These are phyloP conservation scores for Xenus cinereus DNA, from an alignment of 2,113 vertebrate species.

Conservation along the genomic window DNA sequence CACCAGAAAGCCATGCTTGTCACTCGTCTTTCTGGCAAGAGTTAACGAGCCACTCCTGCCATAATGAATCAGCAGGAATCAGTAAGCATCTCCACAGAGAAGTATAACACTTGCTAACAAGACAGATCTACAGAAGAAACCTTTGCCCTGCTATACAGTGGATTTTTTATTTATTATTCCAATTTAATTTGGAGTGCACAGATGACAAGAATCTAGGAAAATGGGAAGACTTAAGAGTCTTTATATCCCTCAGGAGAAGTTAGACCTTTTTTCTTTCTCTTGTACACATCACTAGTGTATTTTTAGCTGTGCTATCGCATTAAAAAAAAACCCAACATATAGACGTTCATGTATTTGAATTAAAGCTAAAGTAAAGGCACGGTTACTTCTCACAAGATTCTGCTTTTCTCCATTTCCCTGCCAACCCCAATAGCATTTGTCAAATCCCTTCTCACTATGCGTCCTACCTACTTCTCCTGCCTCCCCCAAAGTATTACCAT, in stretches of 20 bases:
- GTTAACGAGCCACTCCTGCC: slow-evolving; percentile 58
- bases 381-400: neutral
- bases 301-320: neutral
- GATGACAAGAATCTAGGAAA: slow-evolving; percentile 43
- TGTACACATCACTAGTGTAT: neutral
- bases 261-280: neutral
- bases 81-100: slow-evolving; percentile 40
- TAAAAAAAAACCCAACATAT: neutral
- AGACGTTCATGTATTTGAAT: neutral
- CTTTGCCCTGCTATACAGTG: neutral
- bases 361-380: neutral
- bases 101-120: slow-evolving; percentile 55
- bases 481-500: neutral
- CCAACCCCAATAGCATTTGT: neutral
- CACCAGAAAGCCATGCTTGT: slow-evolving; percentile 11
- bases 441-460: neutral
- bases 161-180: slow-evolving; percentile 63
- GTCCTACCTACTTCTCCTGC: neutral
- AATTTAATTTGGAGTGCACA: slow-evolving; percentile 41
- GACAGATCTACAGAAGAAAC: slow-evolving; percentile 60
- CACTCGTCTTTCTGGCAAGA: slow-evolving; percentile 7
- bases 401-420: neutral
- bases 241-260: neutral
- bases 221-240: neutral
- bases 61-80: slow-evolving; percentile 66